Percentiles rank a stretch among this genome's conserved stretches.
phyloP scores from a whole-genome alignment of 2,888 invertebrate species.

The Gymnocheta viridis region DNA sequence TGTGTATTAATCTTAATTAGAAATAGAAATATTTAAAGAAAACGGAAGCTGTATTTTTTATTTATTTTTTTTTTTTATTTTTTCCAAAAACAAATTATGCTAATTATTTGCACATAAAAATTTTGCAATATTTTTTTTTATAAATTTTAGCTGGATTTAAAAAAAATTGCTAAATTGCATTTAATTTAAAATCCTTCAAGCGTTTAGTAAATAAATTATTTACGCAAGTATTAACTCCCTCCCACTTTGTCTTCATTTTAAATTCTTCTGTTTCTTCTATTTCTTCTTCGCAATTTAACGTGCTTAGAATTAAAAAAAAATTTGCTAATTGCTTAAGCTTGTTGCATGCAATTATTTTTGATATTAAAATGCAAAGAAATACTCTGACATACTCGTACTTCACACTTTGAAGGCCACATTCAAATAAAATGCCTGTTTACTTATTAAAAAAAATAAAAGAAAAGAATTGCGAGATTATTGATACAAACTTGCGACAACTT shows the following conservation, averaged over 20 bases:
- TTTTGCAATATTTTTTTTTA: neutral
- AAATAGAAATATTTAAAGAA: too few species aligned
- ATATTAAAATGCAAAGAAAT: slow-evolving; percentile 57
- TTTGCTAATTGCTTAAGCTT: slow-evolving; percentile 38
- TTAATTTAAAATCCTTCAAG: neutral
- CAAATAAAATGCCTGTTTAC: slow-evolving; percentile 20
- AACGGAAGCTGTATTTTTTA: too few species aligned
- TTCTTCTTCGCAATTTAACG: slow-evolving; percentile 46
- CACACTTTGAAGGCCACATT: slow-evolving; percentile 55
- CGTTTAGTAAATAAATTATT: neutral
- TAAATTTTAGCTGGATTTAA: neutral
- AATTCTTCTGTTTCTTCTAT: slow-evolving; percentile 29
- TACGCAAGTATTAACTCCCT: neutral
- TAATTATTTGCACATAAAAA: neutral
- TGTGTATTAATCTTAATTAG: too few species aligned
- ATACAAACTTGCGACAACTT: slow-evolving; percentile 12
- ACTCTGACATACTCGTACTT: slow-evolving; percentile 17
- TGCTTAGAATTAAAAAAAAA: slow-evolving; percentile 56
- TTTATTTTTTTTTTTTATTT: too few species aligned
- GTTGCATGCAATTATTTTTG: slow-evolving; percentile 50
- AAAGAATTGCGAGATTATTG: slow-evolving; percentile 18
- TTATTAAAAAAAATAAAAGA: slow-evolving; percentile 2
- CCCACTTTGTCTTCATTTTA: slow-evolving; percentile 16
- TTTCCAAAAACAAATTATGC: too few species aligned
- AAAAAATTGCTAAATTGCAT: neutral